Percentiles rank a stretch among this genome's conserved stretches.
Conservation (phyloP, 2,113 vertebrate species). For the Hemicordylus capensis region DNA sequence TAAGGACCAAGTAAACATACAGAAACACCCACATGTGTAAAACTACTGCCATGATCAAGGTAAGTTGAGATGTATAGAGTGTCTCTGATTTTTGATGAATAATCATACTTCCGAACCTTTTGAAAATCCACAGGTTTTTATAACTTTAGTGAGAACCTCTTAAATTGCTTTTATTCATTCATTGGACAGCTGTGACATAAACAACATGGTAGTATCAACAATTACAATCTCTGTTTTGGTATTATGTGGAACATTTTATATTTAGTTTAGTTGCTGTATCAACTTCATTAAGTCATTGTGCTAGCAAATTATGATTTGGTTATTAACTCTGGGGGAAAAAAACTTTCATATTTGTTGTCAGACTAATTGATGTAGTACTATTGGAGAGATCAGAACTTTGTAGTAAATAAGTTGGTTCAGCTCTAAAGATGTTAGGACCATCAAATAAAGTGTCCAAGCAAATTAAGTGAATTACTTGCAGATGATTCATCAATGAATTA, state of each 20-base stretch:
- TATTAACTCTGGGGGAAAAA: background rate
- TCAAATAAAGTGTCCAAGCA: background rate
- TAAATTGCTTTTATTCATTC: background rate
- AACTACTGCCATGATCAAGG: background rate
- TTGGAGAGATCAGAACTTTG: background rate
- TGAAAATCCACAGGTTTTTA: background rate
- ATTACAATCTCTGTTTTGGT: background rate
- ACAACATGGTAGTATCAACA: background rate
- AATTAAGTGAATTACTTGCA: conserved; percentile 1
- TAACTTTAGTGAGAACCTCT: background rate
- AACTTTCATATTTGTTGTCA: background rate
- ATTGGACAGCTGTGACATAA: background rate
- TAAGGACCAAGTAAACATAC: background rate
- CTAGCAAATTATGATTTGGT: background rate
- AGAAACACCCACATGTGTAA: background rate
- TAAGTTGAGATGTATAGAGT: no score
- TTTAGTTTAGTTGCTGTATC: background rate
- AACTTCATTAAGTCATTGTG: background rate
- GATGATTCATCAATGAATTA: conserved; percentile 18
- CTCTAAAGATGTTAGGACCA: background rate
- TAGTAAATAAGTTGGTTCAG: conserved; percentile 8
- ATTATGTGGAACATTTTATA: background rate
- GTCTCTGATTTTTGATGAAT: background rate
- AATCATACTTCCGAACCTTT: background rate
- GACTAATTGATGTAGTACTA: background rate